These are phyloP conservation scores for Tetranychus urticae DNA, from an alignment of 1,140 invertebrate species.

Conservation along the genomic window DNA sequence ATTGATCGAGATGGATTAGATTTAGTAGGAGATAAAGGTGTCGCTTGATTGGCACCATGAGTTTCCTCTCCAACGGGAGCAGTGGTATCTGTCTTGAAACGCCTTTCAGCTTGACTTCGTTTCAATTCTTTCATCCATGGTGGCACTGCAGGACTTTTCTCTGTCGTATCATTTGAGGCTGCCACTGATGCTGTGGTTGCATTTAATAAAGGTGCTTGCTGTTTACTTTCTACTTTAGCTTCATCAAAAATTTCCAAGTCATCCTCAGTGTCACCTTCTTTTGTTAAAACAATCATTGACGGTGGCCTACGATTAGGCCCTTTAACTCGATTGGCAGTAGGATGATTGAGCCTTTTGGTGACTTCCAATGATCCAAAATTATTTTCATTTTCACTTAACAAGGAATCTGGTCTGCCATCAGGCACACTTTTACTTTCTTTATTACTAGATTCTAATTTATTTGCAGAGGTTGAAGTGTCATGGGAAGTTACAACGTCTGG, in stretches of 20 bases:
- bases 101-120: neutral
- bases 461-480: neutral
- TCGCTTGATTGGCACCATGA: too few relatives aligned
- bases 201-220: neutral
- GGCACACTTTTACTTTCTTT: neutral
- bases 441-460: neutral
- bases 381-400: neutral
- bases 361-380: neutral
- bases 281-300: neutral
- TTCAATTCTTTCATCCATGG: conserved; percentile 1
- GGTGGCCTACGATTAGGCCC: neutral
- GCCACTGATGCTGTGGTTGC: neutral
- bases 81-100: neutral
- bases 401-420: neutral
- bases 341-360: neutral
- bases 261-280: neutral
- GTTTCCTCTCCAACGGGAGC: neutral
- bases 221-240: neutral
- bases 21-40: neutral
- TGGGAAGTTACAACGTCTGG: neutral
- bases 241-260: neutral
- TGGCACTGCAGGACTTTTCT: neutral
- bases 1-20: neutral
- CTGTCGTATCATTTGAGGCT: neutral
- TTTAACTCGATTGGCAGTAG: neutral